phyloP scores from a whole-genome alignment of 2,888 invertebrate genomes.

The Ophion ventricosus region DNA sequence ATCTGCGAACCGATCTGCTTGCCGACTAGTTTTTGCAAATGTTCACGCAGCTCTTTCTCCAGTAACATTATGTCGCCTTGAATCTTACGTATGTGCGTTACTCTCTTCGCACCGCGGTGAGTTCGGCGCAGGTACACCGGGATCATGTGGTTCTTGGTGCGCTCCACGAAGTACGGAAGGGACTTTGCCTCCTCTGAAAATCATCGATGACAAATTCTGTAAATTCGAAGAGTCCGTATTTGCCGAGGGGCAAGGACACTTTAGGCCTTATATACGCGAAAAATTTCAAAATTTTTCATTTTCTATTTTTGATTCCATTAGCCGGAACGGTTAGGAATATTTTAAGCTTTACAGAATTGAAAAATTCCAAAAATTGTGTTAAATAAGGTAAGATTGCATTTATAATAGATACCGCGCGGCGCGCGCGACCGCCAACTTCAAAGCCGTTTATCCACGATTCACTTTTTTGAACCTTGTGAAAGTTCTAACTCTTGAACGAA shows the following conservation, averaged over 20 bases:
- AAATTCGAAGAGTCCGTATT: background rate
- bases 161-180: constrained; percentile 88
- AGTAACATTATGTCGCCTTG: constrained; percentile 94
- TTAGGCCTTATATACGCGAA: too few relatives aligned
- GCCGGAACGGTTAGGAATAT: too few relatives aligned
- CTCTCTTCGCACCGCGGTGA: constrained; percentile 86
- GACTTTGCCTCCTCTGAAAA: constrained; percentile 83
- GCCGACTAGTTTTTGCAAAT: constrained; percentile 85
- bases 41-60: constrained; percentile 87
- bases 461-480: too few relatives aligned
- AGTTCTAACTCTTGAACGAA: too few relatives aligned
- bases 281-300: too few relatives aligned
- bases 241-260: background rate
- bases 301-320: too few relatives aligned
- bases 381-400: too few relatives aligned
- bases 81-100: constrained; percentile 88
- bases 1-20: constrained; percentile 87
- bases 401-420: too few relatives aligned
- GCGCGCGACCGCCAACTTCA: too few relatives aligned
- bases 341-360: too few relatives aligned
- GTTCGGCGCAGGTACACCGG: constrained; percentile 90
- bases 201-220: background rate
- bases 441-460: too few relatives aligned
- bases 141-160: constrained; percentile 92
- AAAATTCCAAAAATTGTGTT: too few relatives aligned